phyloP scores from a whole-genome alignment of 2,888 invertebrate species.

The Amaurobius ferox region DNA sequence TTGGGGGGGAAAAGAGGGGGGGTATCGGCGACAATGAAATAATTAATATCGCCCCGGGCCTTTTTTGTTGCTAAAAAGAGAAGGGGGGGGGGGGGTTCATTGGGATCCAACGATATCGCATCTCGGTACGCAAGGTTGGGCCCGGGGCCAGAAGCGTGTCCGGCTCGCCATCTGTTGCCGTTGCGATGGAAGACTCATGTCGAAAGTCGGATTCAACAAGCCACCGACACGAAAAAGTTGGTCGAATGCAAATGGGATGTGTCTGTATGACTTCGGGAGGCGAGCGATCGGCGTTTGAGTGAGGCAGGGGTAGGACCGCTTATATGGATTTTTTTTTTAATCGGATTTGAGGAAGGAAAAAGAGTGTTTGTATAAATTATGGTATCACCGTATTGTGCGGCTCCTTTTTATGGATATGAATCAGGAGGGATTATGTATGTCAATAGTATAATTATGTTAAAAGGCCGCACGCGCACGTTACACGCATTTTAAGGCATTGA shows the following conservation, averaged over 20 bases:
- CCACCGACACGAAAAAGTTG: not conserved
- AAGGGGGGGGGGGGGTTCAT: constrained; percentile 28
- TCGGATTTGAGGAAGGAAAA: not conserved
- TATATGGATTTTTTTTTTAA: not conserved
- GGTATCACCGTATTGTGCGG: not conserved
- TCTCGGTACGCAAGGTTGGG: constrained; percentile 62
- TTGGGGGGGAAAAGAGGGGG: not conserved
- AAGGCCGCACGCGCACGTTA: too few species aligned
- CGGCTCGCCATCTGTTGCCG: constrained; percentile 63
- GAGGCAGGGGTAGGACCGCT: not conserved
- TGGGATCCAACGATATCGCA: constrained; percentile 40
- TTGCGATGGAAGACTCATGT: constrained; percentile 19
- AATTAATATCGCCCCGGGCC: constrained; percentile 62
- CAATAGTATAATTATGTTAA: too few species aligned
- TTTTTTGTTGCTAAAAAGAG: not conserved
- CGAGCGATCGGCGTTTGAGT: not conserved
- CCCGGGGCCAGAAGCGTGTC: constrained; percentile 16
- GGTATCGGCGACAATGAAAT: constrained; percentile 62
- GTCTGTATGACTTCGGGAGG: not conserved
- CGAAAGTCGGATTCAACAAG: constrained; percentile 1
- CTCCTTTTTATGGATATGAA: too few species aligned
- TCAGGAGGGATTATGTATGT: too few species aligned
- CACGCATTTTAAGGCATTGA: too few species aligned
- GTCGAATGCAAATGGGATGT: not conserved
- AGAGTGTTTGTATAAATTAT: not conserved